Percentiles rank a stretch among this genome's conserved stretches.
Conservation (phyloP, 1,140 invertebrate species). For the Sycobia sp. region DNA sequence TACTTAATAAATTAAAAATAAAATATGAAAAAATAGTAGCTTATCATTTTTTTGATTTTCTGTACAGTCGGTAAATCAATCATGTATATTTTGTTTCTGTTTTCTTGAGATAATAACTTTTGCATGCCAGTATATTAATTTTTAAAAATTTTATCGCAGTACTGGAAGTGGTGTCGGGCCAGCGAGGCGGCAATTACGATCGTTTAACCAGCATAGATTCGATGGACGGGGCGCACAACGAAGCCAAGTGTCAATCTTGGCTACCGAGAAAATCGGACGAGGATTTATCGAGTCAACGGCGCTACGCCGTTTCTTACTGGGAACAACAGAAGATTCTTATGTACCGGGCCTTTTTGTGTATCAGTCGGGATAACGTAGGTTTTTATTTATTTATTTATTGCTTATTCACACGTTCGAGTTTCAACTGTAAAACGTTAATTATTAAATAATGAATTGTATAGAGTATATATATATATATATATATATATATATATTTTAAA, state of each 20-base stretch:
- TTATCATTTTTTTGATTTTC: too few species aligned
- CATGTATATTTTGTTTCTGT: too few species aligned
- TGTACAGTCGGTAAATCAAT: too few species aligned
- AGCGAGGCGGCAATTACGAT: constrained; percentile 51
- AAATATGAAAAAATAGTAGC: too few species aligned
- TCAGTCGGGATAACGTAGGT: constrained; percentile 68
- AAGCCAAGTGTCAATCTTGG: not conserved
- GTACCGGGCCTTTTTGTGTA: constrained; percentile 66
- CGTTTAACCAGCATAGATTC: constrained; percentile 5
- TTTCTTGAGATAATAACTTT: too few species aligned
- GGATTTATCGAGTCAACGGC: not conserved
- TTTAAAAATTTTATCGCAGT: too few species aligned
- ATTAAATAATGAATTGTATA: not conserved
- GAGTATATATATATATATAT: too few species aligned
- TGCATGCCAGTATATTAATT: too few species aligned
- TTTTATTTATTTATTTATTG: not conserved
- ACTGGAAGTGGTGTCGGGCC: constrained; percentile 55
- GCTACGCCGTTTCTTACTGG: constrained; percentile 55
- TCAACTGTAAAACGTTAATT: not conserved
- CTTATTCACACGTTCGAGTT: not conserved
- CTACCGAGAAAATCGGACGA: not conserved
- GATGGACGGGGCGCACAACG: not conserved
- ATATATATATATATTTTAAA: too few species aligned
- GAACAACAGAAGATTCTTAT: constrained; percentile 69
- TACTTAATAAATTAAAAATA: too few species aligned